phyloP scores from a whole-genome alignment of 2,888 invertebrate genomes.

The Eilema sororculum region DNA sequence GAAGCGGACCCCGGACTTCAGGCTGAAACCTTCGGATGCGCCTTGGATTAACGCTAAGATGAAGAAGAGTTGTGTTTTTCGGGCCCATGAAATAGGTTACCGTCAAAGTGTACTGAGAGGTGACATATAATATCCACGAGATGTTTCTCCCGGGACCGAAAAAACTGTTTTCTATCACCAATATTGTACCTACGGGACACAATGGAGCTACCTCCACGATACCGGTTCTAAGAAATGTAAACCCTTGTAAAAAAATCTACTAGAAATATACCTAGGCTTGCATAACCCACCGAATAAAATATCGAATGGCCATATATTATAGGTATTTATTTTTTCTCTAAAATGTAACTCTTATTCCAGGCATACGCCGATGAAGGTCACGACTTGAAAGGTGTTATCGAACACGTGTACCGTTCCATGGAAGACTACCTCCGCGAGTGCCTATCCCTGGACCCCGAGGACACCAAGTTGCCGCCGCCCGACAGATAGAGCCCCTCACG shows the following conservation, averaged over 20 bases:
- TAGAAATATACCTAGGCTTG: too few species aligned
- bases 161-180: background rate
- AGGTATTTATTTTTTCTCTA: background rate
- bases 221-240: background rate
- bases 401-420: slow-evolving; percentile 97
- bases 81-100: too few species aligned
- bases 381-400: slow-evolving; percentile 93
- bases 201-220: background rate
- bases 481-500: slow-evolving; percentile 77
- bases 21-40: too few species aligned
- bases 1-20: too few species aligned
- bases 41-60: too few species aligned
- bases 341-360: slow-evolving; percentile 81
- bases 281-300: background rate
- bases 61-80: too few species aligned
- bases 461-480: slow-evolving; percentile 88
- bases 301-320: background rate
- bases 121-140: background rate
- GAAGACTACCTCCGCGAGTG: slow-evolving; percentile 97
- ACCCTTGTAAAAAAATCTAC: background rate
- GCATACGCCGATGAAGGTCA: slow-evolving; percentile 97
- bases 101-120: too few species aligned
- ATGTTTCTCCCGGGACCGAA: background rate
- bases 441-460: slow-evolving; percentile 94
- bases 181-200: background rate